Conservation (phyloP, 2,888 invertebrate genomes). For the Mystacides longicornis region DNA sequence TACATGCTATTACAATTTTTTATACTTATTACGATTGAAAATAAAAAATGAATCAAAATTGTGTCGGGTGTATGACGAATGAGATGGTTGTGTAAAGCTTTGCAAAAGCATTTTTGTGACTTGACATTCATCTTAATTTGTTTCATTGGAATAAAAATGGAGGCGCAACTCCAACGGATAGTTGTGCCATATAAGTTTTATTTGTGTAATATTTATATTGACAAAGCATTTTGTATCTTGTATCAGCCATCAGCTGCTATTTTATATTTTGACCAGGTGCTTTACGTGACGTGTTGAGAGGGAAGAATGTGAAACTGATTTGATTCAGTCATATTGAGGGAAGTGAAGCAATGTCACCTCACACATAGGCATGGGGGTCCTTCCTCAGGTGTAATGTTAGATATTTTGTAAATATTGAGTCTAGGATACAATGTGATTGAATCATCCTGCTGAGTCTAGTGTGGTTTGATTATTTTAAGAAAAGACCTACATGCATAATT, state of each 20-base stretch:
- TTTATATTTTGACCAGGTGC: constrained; percentile 17
- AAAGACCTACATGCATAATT: not conserved
- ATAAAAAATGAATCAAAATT: too few species aligned
- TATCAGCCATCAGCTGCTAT: constrained; percentile 6
- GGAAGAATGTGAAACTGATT: not conserved
- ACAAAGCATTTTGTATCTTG: not conserved
- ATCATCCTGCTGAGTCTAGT: not conserved
- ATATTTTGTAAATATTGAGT: not conserved
- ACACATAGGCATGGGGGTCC: not conserved
- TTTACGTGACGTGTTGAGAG: constrained; percentile 7
- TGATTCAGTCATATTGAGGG: not conserved
- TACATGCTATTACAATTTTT: too few species aligned
- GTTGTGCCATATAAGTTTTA: constrained; percentile 21
- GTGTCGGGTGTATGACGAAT: constrained; percentile 17
- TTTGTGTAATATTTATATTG: not conserved
- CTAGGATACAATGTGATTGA: not conserved
- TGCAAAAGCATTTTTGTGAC: constrained; percentile 24
- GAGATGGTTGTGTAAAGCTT: constrained; percentile 26
- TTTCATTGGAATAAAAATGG: constrained; percentile 14
- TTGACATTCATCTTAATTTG: constrained; percentile 21
- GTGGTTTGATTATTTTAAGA: not conserved
- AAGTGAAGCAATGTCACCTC: not conserved
- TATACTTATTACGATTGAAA: too few species aligned
- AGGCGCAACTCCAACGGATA: constrained; percentile 23
- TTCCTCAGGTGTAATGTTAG: not conserved